phyloP scores from a whole-genome alignment of 2,113 vertebrate genomes.

The Calypte anna region DNA sequence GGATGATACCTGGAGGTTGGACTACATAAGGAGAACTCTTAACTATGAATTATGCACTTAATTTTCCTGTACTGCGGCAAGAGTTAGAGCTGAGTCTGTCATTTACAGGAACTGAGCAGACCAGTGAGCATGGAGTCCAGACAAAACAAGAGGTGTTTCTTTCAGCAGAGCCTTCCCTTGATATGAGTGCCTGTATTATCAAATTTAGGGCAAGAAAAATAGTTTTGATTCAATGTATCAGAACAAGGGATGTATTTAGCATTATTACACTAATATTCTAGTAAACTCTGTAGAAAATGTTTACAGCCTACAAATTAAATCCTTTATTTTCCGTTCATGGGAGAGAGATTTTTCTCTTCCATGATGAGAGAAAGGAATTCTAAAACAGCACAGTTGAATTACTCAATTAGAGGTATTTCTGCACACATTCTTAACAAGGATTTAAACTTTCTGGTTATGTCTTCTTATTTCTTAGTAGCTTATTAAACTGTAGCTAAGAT shows the following conservation, averaged over 20 bases:
- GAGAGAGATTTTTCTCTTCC: not conserved
- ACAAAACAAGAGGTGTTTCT: not conserved
- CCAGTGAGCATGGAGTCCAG: not conserved
- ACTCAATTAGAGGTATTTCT: not conserved
- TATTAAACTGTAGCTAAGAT: not conserved
- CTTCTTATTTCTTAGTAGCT: not conserved
- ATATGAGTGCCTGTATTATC: not conserved
- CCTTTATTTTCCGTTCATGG: not conserved
- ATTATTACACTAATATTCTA: not conserved
- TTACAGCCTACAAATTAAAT: not conserved
- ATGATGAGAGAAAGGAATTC: not conserved
- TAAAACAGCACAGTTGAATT: not conserved
- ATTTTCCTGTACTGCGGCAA: not conserved
- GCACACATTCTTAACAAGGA: not conserved
- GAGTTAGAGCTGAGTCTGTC: not conserved
- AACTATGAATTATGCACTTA: not conserved
- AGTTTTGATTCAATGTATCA: not conserved
- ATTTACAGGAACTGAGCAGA: constrained; percentile 10
- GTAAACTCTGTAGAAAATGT: not conserved
- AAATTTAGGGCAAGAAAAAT: not conserved
- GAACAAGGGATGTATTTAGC: not conserved
- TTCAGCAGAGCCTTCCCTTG: not conserved
- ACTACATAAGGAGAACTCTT: not conserved
- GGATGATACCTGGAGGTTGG: not conserved
- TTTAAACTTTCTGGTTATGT: not conserved